Conservation (phyloP, 2,113 vertebrate genomes). For the Gymnobelideus leadbeateri region DNA sequence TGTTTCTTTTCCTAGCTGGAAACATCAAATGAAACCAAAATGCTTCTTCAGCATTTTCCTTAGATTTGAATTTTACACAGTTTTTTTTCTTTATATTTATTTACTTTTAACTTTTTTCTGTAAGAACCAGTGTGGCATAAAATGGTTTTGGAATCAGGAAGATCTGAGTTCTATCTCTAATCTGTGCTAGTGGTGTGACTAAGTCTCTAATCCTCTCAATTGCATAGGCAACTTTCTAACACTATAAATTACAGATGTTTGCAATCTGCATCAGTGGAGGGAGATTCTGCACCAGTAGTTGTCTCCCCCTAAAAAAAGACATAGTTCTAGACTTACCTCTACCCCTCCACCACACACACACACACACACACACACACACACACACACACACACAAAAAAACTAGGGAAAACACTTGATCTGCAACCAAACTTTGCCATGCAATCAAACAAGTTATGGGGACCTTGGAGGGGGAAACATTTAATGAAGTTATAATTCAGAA, state of each 20-base stretch:
- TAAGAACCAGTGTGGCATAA: not conserved
- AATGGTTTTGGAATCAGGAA: not conserved
- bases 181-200: not conserved
- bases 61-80: not conserved
- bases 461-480: not conserved
- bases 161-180: not conserved
- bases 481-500: no score
- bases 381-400: no score
- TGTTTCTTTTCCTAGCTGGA: not conserved
- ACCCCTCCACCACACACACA: no score
- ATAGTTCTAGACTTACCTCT: not conserved
- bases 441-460: not conserved
- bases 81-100: not conserved
- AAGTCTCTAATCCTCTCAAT: not conserved
- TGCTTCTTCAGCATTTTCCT: not conserved
- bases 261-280: not conserved
- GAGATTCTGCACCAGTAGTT: not conserved
- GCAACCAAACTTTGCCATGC: not conserved
- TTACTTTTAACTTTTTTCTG: not conserved
- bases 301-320: not conserved
- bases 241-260: not conserved
- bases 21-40: not conserved
- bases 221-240: not conserved
- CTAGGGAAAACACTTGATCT: not conserved
- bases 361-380: no score